A percentile compares a stretch with the other conserved stretches of the same genome.
These are phyloP conservation scores for Chondrosia reniformis DNA, from an alignment of 37 sponge, comb jelly and placozoan species.

Conservation along the genomic window DNA sequence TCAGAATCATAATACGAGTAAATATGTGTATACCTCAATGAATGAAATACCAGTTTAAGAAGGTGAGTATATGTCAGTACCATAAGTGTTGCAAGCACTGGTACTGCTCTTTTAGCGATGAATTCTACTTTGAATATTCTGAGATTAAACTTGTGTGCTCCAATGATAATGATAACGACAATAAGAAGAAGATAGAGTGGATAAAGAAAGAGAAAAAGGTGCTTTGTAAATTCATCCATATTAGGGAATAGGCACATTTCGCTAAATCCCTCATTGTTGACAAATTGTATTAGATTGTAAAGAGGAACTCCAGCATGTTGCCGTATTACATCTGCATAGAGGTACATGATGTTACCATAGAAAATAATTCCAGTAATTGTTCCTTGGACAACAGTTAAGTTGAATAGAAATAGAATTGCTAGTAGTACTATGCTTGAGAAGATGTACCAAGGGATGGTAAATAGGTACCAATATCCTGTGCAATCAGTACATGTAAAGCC, in stretches of 20 bases:
- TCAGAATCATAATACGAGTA: too few relatives aligned
- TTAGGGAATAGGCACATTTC: neutral
- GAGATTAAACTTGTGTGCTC: neutral
- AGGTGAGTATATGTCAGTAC: constrained; percentile 9
- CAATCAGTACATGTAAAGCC: constrained; percentile 17
- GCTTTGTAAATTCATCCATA: constrained; percentile 11
- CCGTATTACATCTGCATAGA: neutral
- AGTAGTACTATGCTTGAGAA: constrained; percentile 19
- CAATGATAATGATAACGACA: neutral
- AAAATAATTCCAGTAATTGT: constrained; percentile 41
- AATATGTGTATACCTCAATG: neutral
- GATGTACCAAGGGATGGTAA: constrained; percentile 4
- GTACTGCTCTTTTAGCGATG: constrained; percentile 17
- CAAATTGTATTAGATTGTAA: neutral
- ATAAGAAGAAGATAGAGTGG: constrained; percentile 12
- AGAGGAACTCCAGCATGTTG: neutral
- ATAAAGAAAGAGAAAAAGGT: neutral
- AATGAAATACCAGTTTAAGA: neutral
- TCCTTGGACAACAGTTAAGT: constrained; percentile 35
- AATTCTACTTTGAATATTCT: neutral
- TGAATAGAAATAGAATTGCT: constrained; percentile 16
- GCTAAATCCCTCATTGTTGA: neutral
- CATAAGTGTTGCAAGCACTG: constrained; percentile 17
- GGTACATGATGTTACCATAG: constrained; percentile 31
- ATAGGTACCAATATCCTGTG: constrained; percentile 6